Base-by-base conservation (phyloP, 2,797 vertebrate genomes). In the Pangasius macronema region DNA sequence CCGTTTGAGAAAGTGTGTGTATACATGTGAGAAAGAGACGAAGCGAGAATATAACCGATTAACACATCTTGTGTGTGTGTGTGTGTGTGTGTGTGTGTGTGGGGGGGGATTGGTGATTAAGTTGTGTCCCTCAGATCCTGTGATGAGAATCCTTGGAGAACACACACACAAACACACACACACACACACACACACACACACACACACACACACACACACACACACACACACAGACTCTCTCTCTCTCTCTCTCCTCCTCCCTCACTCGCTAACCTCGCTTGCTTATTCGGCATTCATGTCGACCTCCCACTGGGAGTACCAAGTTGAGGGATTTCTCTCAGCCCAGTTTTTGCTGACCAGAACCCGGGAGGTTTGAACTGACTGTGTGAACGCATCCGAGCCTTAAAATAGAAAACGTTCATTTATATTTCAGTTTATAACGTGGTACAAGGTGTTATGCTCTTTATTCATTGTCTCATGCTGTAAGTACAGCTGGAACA, bases 1-100 rank as follows among this genome's bases (percentile, higher is more conserved):
- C 73, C 27, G 0, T 77, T 46, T 42, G 70, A 85, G 36, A 72
- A 42, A 42, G 36, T 27, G 36, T 46, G 33, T 39, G 67, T 10
- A 14, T 33, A 67, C 11, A 16, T 22, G 53, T 33, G 10, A 81
- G 9, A 46, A 33, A 53, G n/a, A 9, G 68, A 22, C 18, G 22
- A 30, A 65, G 22, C 1, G 24, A 61, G 70, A 20, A 79, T 59
- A 79, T 77, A 61, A 39, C 33, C 59, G 72, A 84, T 72, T 39
- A 84, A 59, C 83, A 57, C 68, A 72, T 72, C 13, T 49, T 30
- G 73, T 51, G 46, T 39, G 75, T 57, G 73, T 79, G 75, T 68
- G 39, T 24, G n/a, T 76, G n/a, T 67, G 42, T 82, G 65, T 86
- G 36, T 46, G 33, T 42, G 33, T 39, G 33, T 39, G 18, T n/a